Evolutionary conservation across 2,888 invertebrate species (phyloP).

Genomic region (Drosophila melanocephala): DNA sequence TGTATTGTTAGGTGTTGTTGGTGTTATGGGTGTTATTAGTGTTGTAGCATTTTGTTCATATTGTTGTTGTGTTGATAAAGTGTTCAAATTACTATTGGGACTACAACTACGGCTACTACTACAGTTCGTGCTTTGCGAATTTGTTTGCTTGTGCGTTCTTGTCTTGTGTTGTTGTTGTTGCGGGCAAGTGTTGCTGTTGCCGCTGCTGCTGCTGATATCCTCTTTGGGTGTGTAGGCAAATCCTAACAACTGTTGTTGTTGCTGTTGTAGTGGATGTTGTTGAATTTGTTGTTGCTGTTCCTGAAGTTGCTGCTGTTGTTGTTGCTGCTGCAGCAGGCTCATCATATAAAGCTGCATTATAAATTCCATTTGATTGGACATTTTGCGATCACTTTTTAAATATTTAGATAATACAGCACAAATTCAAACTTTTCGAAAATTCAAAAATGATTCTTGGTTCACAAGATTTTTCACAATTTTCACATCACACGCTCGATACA

Average conservation of each 20-base stretch:
- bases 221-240: slow-evolving; percentile 65
- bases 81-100: slow-evolving; percentile 85
- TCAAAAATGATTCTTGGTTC: slow-evolving; percentile 34
- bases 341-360: slow-evolving; percentile 85
- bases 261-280: slow-evolving; percentile 30
- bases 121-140: slow-evolving; percentile 83
- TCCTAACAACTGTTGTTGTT: slow-evolving; percentile 42
- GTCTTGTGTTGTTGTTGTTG: slow-evolving; percentile 55
- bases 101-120: slow-evolving; percentile 85
- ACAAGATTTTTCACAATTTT: slow-evolving; percentile 45
- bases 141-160: slow-evolving; percentile 79
- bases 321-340: slow-evolving; percentile 84
- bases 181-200: slow-evolving; percentile 43
- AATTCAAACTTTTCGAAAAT: slow-evolving; percentile 20
- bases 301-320: slow-evolving; percentile 76
- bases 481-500: slow-evolving; percentile 32
- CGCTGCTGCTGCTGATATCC: slow-evolving; percentile 70
- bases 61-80: slow-evolving; percentile 49
- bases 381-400: slow-evolving; percentile 54
- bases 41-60: slow-evolving; percentile 50
- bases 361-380: slow-evolving; percentile 84
- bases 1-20: slow-evolving; percentile 52
- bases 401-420: slow-evolving; percentile 36
- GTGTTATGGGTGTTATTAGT: slow-evolving; percentile 56
- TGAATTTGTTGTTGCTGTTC: slow-evolving; percentile 41